Percentiles rank a stretch among this genome's conserved stretches.
Conservation (phyloP, 1,140 invertebrate species). For the Bicyclus anynana region DNA sequence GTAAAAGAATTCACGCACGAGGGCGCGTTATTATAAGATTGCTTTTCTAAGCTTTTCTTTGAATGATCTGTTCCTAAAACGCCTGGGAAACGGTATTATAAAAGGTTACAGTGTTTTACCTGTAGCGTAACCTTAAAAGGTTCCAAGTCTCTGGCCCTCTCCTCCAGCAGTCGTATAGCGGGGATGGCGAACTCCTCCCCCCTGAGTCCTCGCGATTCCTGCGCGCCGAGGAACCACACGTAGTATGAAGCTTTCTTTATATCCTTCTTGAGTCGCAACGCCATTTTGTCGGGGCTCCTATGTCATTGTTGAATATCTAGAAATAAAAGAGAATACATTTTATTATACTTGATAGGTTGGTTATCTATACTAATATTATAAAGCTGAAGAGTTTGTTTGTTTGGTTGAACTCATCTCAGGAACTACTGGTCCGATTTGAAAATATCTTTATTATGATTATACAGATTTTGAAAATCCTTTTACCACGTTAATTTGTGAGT, state of each 20-base stretch:
- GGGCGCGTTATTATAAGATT: no score
- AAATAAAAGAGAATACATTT: conserved; percentile 33
- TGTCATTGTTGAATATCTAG: conserved; percentile 66
- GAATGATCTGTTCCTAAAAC: no score
- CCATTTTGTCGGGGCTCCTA: conserved; percentile 74
- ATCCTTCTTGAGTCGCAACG: conserved; percentile 86
- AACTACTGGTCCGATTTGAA: no score
- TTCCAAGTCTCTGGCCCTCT: conserved; percentile 90
- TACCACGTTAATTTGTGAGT: no score
- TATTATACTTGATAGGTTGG: no score
- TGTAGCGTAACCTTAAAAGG: conserved; percentile 94
- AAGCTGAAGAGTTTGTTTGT: no score
- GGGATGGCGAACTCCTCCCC: conserved; percentile 89
- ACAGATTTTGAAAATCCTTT: no score
- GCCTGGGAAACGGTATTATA: no score
- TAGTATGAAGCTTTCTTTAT: conserved; percentile 98
- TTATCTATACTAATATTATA: neutral
- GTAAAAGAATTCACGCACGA: no score
- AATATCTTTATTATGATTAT: no score
- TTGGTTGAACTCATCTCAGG: no score
- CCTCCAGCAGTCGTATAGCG: conserved; percentile 89
- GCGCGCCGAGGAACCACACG: conserved; percentile 98
- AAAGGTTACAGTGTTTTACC: conserved; percentile 72
- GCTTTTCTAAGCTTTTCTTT: no score
- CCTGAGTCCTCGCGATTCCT: conserved; percentile 93